A percentile compares a stretch with the other conserved stretches of the same genome.
phyloP scores from a whole-genome alignment of 92 coral and sea anemone genomes.

The Pocillopora grandis region DNA sequence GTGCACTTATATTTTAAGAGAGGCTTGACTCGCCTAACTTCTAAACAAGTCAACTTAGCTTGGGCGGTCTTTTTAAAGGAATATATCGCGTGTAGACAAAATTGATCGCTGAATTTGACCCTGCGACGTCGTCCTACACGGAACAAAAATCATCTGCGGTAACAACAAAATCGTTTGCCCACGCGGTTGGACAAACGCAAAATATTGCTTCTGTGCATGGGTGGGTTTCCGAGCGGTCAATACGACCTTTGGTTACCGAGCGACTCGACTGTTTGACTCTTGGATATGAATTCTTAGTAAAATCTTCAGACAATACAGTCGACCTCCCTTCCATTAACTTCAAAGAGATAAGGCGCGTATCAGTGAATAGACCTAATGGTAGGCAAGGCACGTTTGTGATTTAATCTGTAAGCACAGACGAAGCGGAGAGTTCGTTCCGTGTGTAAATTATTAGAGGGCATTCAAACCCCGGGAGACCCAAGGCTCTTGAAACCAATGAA shows the following conservation, averaged over 20 bases:
- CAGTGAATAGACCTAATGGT: background rate
- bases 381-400: background rate
- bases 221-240: conserved; percentile 1
- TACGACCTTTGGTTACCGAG: conserved; percentile 8
- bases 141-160: background rate
- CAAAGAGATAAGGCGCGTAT: background rate
- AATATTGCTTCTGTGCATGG: conserved; percentile 16
- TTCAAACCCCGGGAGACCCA: conserved; percentile 7
- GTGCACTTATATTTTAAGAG: background rate
- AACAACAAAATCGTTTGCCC: background rate
- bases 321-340: background rate
- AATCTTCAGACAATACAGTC: background rate
- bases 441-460: background rate
- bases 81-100: background rate
- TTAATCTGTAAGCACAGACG: background rate
- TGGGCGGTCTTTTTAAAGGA: too few species aligned
- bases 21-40: background rate
- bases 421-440: background rate
- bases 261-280: conserved; percentile 4
- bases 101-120: background rate
- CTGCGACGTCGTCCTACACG: background rate
- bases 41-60: background rate
- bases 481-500: conserved; percentile 4
- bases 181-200: conserved; percentile 7
- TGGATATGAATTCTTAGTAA: background rate